These are phyloP conservation scores for Falco rusticolus DNA, from an alignment of 2,797 vertebrate genomes.

Conservation along the genomic window DNA sequence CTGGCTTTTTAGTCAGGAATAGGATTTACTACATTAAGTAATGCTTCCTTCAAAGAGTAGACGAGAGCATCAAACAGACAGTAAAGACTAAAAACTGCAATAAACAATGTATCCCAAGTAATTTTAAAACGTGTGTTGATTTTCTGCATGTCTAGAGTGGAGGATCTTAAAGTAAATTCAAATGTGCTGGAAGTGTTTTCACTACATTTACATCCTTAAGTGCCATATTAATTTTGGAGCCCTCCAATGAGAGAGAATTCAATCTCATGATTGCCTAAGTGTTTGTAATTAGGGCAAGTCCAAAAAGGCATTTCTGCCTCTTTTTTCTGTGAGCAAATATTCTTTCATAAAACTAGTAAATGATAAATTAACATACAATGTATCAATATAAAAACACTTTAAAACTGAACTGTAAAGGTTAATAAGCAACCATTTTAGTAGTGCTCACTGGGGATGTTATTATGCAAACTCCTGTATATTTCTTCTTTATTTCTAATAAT, in stretches of 20 bases:
- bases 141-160: not conserved
- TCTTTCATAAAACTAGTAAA: not conserved
- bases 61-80: not conserved
- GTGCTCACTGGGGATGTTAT: not conserved
- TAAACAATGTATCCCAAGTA: not conserved
- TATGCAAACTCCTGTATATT: not conserved
- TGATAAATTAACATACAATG: not conserved
- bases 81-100: not conserved
- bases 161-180: conserved; percentile 5
- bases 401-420: not conserved
- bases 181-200: conserved; percentile 43
- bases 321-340: not conserved
- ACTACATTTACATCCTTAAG: conserved; percentile 37
- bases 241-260: conserved; percentile 44
- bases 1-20: not conserved
- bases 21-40: not conserved
- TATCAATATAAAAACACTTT: not conserved
- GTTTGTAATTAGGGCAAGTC: conserved; percentile 38
- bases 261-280: conserved; percentile 29
- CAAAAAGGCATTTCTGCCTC: not conserved
- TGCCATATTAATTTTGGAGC: conserved; percentile 45
- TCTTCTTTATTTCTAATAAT: not conserved
- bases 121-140: not conserved
- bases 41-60: not conserved
- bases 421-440: not conserved